Evolutionary conservation across 2,797 vertebrate genomes (phyloP), one percentile per base, ranked within the genome.

Genomic region (Anniella stebbinsi): DNA sequence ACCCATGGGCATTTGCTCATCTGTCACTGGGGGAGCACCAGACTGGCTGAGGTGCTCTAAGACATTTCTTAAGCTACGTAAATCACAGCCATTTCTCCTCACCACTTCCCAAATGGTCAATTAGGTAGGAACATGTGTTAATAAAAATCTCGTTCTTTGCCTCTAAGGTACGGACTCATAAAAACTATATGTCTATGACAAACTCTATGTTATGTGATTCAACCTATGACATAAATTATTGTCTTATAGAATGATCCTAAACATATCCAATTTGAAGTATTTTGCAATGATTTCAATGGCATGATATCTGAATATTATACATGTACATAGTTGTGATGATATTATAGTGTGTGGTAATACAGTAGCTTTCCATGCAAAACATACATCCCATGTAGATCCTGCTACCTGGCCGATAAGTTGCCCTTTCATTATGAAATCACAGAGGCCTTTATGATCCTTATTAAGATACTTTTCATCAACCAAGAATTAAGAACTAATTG

Each of bases 1-100:
- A 97, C 98, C 98, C 97, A 97, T 97, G 96, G 97, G 97, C 97
- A 97, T 95, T 95, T 95, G 95, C 96, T 98, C 97, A 98, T 98
- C 98, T 98, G 97, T 97, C 97, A 97, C 97, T 96, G 96, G 96
- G 95, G 97, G 97, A 96, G 96, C 95, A 97, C 96, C 97, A 98
- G 97, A 98, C 97, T 97, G 97, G 97, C 95, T 97, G 97, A 97
- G 97, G 98, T 97, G 97, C 97, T 98, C 93, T 96, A 97, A 98
- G 97, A 97, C 97, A 97, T 97, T 97, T 97, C 96, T 96, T 96
- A 96, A 96, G 96, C 97, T 96, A 95, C 96, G 97, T 97, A 97
- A 98, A 98, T 98, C 97, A 97, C 94, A 96, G 94, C 95, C 95
- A 97, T 97, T 97, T 97, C 96, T 97, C 95, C 96, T 95, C 96